Evolutionary conservation across 2,888 invertebrate genomes (phyloP).

Genomic region (Thecocarcelia acutangulata): DNA sequence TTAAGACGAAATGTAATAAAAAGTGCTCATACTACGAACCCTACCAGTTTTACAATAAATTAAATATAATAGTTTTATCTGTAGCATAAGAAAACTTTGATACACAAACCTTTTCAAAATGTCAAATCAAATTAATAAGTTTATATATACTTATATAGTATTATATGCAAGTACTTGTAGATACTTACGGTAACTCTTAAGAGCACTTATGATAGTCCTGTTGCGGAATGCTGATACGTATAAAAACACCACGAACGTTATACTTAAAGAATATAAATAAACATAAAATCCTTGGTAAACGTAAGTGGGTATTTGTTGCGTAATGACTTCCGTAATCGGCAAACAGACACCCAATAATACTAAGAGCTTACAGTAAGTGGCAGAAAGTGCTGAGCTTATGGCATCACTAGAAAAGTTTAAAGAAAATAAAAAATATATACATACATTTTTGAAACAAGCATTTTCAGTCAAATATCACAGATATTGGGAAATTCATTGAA

Average conservation of each 20-base stretch:
- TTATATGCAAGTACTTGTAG: background rate
- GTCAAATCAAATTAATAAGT: background rate
- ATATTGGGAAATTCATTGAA: too few relatives aligned
- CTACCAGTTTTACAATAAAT: too few relatives aligned
- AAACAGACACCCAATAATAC: conserved; percentile 92
- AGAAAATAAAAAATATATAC: background rate
- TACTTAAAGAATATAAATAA: conserved; percentile 89
- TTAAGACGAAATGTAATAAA: too few relatives aligned
- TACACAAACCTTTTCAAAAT: too few relatives aligned
- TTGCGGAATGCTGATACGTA: conserved; percentile 86
- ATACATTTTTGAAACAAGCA: background rate
- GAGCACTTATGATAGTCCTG: conserved; percentile 84
- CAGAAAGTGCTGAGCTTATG: conserved; percentile 88
- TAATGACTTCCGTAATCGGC: conserved; percentile 93
- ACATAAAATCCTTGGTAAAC: conserved; percentile 93
- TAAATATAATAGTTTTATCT: too few relatives aligned
- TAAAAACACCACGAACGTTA: conserved; percentile 88
- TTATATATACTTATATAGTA: background rate
- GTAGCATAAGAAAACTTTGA: too few relatives aligned
- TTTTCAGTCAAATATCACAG: background rate
- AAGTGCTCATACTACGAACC: too few relatives aligned
- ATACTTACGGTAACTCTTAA: conserved; percentile 82
- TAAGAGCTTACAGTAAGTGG: conserved; percentile 91
- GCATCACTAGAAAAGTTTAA: conserved; percentile 83
- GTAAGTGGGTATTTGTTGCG: conserved; percentile 87